Evolutionary conservation across 2,888 invertebrate species (phyloP), one percentile per base, ranked within the genome.

Genomic region (Seira musarum): DNA sequence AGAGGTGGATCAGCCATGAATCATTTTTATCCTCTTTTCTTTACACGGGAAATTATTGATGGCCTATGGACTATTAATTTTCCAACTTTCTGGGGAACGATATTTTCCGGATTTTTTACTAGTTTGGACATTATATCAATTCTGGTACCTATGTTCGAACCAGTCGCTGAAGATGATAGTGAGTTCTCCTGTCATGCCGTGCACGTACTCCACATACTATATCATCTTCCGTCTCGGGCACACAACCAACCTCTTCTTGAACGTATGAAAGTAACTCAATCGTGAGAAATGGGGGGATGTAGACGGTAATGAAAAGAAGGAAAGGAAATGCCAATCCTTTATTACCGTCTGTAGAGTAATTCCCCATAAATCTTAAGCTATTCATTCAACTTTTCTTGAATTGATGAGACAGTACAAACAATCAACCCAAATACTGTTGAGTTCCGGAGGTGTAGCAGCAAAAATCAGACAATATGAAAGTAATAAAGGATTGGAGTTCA

Each of bases 391-490:
- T 57, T 73, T 53, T 21, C 6, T 24, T 73, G 57, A 64, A 66
- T 49, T 24, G 66, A 67, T 75, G 74, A 67, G 40, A 40, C 60
- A 75, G 67, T 35, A 67, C 74, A 75, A 75, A 61, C 35, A 61
- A 61, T 67, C 60, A 75, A 75, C 8, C 30, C 30, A 8, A 30
- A 30, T 30, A 5, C 30, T 30, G 8, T 53, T 13, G 53, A 15
- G 53, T 53, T 53, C 17, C n/a, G n/a, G n/a, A n/a, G n/a, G n/a
- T n/a, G n/a, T n/a, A n/a, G n/a, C n/a, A n/a, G n/a, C n/a, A n/a
- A n/a, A n/a, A n/a, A n/a, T n/a, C n/a, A n/a, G n/a, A n/a, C n/a
- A n/a, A n/a, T n/a, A n/a, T n/a, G n/a, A n/a, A n/a, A n/a, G n/a
- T n/a, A n/a, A n/a, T n/a, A n/a, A n/a, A n/a, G n/a, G n/a, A n/a